phyloP scores from a whole-genome alignment of 2,888 invertebrate genomes.

The Cybosia mesomella region DNA sequence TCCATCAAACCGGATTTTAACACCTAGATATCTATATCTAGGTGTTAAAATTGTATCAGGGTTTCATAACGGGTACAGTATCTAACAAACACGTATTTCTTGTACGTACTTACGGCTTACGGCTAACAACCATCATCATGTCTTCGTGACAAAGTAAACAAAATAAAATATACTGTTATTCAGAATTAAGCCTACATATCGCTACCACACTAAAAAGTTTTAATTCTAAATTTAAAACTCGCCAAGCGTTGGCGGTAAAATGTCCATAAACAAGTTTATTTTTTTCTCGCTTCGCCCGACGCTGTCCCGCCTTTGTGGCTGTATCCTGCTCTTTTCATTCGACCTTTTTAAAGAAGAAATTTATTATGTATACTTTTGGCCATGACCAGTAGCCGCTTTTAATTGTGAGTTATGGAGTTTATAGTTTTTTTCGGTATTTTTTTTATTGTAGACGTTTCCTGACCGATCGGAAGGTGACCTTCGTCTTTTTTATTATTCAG shows the following conservation, averaged over 20 bases:
- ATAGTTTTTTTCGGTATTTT: constrained; percentile 51
- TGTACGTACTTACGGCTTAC: background rate
- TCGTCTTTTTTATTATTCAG: constrained; percentile 73
- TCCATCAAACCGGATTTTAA: too few species aligned
- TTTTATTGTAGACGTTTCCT: constrained; percentile 72
- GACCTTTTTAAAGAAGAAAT: constrained; percentile 85
- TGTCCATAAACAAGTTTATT: constrained; percentile 82
- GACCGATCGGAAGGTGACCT: constrained; percentile 79
- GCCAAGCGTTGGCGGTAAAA: constrained; percentile 82
- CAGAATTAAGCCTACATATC: constrained; percentile 44
- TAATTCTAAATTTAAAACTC: constrained; percentile 80
- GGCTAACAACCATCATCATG: background rate
- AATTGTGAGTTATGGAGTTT: constrained; percentile 85
- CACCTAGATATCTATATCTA: background rate
- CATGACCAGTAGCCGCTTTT: constrained; percentile 86
- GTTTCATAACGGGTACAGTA: background rate
- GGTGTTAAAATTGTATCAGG: background rate
- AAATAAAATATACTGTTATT: constrained; percentile 27
- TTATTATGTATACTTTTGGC: constrained; percentile 84
- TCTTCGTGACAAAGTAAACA: background rate
- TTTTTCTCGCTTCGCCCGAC: constrained; percentile 71
- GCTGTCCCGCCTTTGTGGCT: constrained; percentile 77
- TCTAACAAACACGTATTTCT: background rate
- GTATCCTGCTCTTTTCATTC: constrained; percentile 85
- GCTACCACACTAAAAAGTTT: constrained; percentile 59